A percentile compares a stretch with the other conserved stretches of the same genome.
phyloP scores from a whole-genome alignment of 2,113 vertebrate species.

The Isichthys henryi region DNA sequence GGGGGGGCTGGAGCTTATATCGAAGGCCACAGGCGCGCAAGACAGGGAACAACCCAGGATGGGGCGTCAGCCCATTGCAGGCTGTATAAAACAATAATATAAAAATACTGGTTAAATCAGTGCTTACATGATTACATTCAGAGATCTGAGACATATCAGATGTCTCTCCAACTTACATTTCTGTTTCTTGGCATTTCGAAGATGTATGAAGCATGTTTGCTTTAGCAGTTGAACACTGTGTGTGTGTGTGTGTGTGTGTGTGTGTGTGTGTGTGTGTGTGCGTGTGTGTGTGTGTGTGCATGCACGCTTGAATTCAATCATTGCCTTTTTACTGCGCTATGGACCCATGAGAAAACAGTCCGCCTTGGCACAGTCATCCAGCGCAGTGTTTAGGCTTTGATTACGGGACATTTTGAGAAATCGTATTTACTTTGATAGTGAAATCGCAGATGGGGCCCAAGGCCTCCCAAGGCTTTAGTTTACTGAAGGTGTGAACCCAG shows the following conservation, averaged over 20 bases:
- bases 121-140: background rate
- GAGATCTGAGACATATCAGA: background rate
- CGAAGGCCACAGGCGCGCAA: too few relatives aligned
- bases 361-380: background rate
- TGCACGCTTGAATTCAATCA: slow-evolving; percentile 26
- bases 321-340: slow-evolving; percentile 23
- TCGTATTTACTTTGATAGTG: slow-evolving; percentile 21
- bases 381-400: slow-evolving; percentile 20
- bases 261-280: background rate
- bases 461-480: slow-evolving; percentile 13
- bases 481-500: slow-evolving; percentile 1
- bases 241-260: slow-evolving; percentile 22
- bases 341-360: background rate
- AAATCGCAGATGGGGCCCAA: slow-evolving; percentile 7
- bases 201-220: background rate
- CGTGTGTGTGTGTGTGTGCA: background rate
- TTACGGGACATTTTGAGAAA: slow-evolving; percentile 9
- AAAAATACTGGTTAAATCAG: background rate
- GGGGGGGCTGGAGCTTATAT: too few relatives aligned
- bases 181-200: background rate
- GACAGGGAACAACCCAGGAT: too few relatives aligned
- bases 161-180: background rate
- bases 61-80: background rate
- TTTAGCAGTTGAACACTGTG: slow-evolving; percentile 16
- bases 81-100: background rate